These are phyloP conservation scores for Microchirus variegatus DNA, from an alignment of 2,797 vertebrate genomes.

Conservation along the genomic window DNA sequence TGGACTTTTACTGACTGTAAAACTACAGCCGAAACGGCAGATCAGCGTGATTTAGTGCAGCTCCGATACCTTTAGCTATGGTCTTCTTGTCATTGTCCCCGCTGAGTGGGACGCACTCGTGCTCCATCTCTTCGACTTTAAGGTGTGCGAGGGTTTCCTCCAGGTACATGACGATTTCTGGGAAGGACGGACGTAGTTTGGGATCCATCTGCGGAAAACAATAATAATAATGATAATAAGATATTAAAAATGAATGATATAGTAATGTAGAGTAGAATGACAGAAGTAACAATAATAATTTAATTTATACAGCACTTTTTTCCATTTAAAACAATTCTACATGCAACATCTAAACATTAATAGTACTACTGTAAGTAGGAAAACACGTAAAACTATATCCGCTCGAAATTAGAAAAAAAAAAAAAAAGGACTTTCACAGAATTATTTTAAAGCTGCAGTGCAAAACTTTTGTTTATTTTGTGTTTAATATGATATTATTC, in stretches of 20 bases:
- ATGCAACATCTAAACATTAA: no score
- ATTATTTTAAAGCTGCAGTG: no score
- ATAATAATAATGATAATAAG: background rate
- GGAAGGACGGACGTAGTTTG: slow-evolving; percentile 92
- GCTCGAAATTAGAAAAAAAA: no score
- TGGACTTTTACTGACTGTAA: slow-evolving; percentile 2
- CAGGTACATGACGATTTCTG: slow-evolving; percentile 87
- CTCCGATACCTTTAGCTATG: slow-evolving; percentile 82
- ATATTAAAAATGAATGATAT: background rate
- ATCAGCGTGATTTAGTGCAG: background rate
- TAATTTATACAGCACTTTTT: no score
- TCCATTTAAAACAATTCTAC: no score
- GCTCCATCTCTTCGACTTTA: slow-evolving; percentile 85
- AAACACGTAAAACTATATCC: no score
- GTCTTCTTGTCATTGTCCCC: slow-evolving; percentile 86
- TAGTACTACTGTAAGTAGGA: no score
- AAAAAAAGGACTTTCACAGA: no score
- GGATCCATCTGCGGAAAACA: slow-evolving; percentile 90
- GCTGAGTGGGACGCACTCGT: slow-evolving; percentile 76
- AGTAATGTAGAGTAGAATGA: no score
- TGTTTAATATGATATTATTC: no score
- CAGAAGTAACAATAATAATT: no score
- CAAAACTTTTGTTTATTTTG: no score
- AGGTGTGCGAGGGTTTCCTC: slow-evolving; percentile 86
- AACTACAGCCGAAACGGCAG: background rate